Evolutionary conservation across 2,113 vertebrate genomes (phyloP).

Genomic region (Dasyprocta punctata): DNA sequence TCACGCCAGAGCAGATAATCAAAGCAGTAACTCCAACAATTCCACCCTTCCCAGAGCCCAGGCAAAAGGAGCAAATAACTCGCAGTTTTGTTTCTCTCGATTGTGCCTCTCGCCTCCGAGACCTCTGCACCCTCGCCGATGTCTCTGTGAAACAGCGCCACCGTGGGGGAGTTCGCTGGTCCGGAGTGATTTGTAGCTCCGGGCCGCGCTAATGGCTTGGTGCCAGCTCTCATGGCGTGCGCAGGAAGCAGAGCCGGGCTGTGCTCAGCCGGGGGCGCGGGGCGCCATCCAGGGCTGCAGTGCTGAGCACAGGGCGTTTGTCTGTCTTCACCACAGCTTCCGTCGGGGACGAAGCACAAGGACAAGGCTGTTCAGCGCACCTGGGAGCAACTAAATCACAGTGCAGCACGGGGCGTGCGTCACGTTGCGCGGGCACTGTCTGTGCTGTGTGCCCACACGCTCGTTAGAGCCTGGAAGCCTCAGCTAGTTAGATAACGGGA

Average conservation of each 20-base stretch:
- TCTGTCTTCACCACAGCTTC: conserved; percentile 11
- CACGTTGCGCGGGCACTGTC: too few relatives aligned
- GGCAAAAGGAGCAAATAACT: not conserved
- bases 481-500: not conserved
- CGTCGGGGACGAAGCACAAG: not conserved
- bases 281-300: accelerated
- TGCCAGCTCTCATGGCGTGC: not conserved
- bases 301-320: not conserved
- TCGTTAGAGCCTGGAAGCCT: not conserved
- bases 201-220: not conserved
- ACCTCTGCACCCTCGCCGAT: accelerated
- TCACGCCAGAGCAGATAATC: not conserved
- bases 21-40: not conserved
- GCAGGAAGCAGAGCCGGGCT: not conserved
- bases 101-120: too few relatives aligned
- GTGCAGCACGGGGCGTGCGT: not conserved
- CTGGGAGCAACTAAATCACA: not conserved
- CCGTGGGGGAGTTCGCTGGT: not conserved
- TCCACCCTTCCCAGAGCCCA: not conserved
- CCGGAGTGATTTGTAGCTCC: accelerated
- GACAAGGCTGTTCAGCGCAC: not conserved
- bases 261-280: not conserved
- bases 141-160: not conserved
- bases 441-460: not conserved
- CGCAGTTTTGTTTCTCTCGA: not conserved